phyloP scores from a whole-genome alignment of 1,140 invertebrate species.

The Marisa cornuarietis region DNA sequence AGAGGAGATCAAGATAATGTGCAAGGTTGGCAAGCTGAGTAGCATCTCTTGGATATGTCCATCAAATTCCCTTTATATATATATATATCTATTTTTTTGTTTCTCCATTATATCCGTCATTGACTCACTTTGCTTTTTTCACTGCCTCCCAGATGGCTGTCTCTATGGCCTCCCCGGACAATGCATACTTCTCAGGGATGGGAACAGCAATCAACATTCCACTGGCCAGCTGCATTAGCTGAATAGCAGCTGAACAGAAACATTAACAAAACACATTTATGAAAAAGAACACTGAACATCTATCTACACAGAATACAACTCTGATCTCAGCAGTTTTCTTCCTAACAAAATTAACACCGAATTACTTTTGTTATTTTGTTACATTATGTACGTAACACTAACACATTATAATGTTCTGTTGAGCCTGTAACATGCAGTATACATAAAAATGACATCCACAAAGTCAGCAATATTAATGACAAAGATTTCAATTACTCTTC shows the following conservation, averaged over 20 bases:
- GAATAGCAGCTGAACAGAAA: neutral
- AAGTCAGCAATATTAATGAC: constrained; percentile 5
- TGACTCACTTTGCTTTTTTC: constrained; percentile 40
- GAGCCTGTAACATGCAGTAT: neutral
- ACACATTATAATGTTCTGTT: neutral
- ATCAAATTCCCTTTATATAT: too few species aligned
- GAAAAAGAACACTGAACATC: neutral
- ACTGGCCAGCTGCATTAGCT: constrained; percentile 69
- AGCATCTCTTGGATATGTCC: too few species aligned
- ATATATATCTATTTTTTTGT: too few species aligned
- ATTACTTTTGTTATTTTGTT: neutral
- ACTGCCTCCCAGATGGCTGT: constrained; percentile 79
- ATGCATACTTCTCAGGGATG: constrained; percentile 76
- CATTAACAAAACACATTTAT: neutral
- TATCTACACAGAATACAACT: neutral
- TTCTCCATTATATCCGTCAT: too few species aligned
- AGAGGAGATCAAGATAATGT: too few species aligned
- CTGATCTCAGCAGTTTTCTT: neutral
- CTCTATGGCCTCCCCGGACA: constrained; percentile 72
- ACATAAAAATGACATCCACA: neutral
- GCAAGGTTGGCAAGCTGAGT: too few species aligned
- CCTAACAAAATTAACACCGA: neutral
- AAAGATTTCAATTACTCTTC: neutral
- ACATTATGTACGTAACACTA: neutral
- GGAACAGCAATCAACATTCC: constrained; percentile 93